Evolutionary conservation across 2,113 vertebrate species (phyloP).

Genomic region (Polypterus senegalus): DNA sequence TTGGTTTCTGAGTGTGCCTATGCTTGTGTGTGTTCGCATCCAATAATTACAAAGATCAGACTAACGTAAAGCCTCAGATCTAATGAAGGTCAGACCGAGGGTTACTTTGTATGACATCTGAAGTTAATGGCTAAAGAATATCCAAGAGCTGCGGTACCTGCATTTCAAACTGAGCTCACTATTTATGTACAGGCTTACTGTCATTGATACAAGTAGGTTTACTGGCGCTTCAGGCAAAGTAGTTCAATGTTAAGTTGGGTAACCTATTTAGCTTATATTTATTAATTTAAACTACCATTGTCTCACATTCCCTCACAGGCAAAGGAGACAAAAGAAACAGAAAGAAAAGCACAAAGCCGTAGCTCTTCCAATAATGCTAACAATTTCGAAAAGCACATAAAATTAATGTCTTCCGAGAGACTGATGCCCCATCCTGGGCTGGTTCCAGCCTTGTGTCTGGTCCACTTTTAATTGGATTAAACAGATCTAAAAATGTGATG

Average conservation of each 20-base stretch:
- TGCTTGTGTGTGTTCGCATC: constrained; percentile 21
- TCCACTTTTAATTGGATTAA: too few species aligned
- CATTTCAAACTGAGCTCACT: constrained; percentile 26
- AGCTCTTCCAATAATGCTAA: too few species aligned
- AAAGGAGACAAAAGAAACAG: too few species aligned
- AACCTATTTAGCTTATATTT: background rate
- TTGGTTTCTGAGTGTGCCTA: constrained; percentile 24
- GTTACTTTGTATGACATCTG: constrained; percentile 39
- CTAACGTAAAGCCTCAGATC: constrained; percentile 33
- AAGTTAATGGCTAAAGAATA: constrained; percentile 35
- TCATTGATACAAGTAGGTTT: constrained; percentile 2
- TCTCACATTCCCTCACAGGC: too few species aligned
- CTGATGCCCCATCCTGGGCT: too few species aligned
- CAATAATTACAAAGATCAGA: constrained; percentile 34
- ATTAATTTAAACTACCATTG: too few species aligned
- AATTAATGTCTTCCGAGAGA: too few species aligned
- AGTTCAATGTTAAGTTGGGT: constrained; percentile 15
- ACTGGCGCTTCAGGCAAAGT: constrained; percentile 9
- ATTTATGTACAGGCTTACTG: constrained; percentile 21
- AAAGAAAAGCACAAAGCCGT: too few species aligned
- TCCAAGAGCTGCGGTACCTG: constrained; percentile 26
- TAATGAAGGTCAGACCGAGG: constrained; percentile 44
- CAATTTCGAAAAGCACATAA: too few species aligned
- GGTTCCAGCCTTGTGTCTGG: too few species aligned
- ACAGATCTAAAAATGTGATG: too few species aligned